A percentile compares a stretch with the other conserved stretches of the same genome.
phyloP scores from a whole-genome alignment of 2,797 vertebrate species.

The Manis pentadactyla region DNA sequence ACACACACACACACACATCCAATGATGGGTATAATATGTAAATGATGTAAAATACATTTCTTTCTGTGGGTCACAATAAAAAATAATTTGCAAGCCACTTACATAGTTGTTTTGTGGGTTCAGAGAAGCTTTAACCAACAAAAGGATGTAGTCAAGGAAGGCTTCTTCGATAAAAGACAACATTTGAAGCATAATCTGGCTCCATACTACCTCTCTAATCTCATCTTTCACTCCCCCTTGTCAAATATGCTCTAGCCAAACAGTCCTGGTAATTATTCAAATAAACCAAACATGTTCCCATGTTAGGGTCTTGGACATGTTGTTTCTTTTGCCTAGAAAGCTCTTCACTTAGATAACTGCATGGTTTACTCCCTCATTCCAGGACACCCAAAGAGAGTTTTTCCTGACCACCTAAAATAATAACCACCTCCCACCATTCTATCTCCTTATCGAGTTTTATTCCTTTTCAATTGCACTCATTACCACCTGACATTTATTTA shows the following conservation, averaged over 20 bases:
- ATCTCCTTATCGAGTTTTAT: not conserved
- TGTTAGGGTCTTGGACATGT: not conserved
- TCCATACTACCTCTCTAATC: not conserved
- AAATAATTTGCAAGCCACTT: constrained; percentile 19
- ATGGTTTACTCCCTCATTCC: not conserved
- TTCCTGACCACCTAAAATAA: not conserved
- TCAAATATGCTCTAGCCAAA: not conserved
- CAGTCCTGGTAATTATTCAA: not conserved
- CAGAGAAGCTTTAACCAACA: constrained; percentile 48
- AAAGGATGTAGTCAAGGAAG: not conserved
- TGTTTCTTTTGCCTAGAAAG: not conserved
- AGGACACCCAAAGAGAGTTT: not conserved
- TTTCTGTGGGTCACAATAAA: not conserved
- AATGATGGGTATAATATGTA: not conserved
- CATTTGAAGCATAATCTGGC: not conserved
- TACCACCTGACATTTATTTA: constrained; percentile 37
- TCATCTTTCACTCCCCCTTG: not conserved
- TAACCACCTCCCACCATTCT: not conserved
- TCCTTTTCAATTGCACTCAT: not conserved
- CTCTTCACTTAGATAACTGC: not conserved
- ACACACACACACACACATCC: not conserved
- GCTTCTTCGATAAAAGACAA: not conserved
- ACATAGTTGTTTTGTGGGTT: not conserved
- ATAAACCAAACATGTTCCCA: not conserved
- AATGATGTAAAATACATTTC: not conserved